Percentiles rank a stretch among this genome's conserved stretches.
Conservation (phyloP, 2,113 vertebrate species). For the human region DNA sequence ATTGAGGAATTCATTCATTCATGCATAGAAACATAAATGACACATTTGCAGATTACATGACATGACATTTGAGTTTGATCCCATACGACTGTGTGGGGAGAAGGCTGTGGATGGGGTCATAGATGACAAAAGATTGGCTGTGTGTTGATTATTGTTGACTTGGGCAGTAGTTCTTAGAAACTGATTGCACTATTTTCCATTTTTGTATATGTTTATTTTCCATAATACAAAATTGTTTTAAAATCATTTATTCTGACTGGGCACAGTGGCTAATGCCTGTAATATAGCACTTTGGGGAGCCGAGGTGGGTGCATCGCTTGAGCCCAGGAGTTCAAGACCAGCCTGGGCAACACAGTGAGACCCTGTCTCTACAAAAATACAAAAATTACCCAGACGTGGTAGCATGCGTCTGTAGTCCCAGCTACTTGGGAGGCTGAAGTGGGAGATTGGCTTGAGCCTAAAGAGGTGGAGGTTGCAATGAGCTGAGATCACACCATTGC, state of each 20-base stretch:
- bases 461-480: no score
- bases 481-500: no score
- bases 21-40: neutral
- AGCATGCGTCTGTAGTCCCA: no score
- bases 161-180: neutral
- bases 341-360: neutral
- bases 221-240: neutral
- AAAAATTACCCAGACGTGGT: neutral
- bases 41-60: neutral
- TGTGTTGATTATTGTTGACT: neutral
- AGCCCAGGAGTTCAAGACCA: neutral
- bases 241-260: neutral
- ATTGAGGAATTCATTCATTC: neutral
- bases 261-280: neutral
- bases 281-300: neutral
- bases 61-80: neutral
- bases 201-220: neutral
- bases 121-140: neutral
- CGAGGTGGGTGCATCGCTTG: neutral
- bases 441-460: no score
- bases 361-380: neutral
- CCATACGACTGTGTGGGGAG: neutral
- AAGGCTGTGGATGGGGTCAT: fast-evolving
- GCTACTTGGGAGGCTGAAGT: no score
- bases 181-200: neutral